Conservation (phyloP, 2,113 vertebrate genomes). For the Rhea americana region DNA sequence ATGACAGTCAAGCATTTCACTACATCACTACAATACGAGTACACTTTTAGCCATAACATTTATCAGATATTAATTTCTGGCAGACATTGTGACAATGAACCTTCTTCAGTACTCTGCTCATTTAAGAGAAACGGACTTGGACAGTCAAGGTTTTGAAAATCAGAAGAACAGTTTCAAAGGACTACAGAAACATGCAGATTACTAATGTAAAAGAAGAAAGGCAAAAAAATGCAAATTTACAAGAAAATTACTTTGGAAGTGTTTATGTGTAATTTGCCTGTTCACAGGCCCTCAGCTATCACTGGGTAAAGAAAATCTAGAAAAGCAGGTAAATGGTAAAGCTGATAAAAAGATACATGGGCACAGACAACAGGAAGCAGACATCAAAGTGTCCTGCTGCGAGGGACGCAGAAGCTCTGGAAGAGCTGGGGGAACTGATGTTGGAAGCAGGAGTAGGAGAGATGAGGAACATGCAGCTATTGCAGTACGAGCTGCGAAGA, state of each 20-base stretch:
- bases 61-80: neutral
- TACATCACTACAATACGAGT: neutral
- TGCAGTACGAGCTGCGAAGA: neutral
- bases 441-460: neutral
- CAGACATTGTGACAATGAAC: neutral
- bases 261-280: neutral
- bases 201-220: neutral
- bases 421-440: neutral
- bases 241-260: neutral
- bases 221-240: neutral
- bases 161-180: neutral
- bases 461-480: neutral
- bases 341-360: neutral
- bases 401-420: neutral
- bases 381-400: neutral
- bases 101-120: neutral
- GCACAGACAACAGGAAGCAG: neutral
- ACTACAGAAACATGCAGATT: neutral
- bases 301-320: neutral
- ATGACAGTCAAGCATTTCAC: neutral
- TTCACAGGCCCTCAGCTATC: neutral
- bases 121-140: neutral
- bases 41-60: neutral
- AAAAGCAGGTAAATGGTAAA: neutral
- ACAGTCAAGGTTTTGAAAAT: neutral